Base-by-base conservation (phyloP, 2,888 invertebrate genomes). In the Stenurella melanura region DNA sequence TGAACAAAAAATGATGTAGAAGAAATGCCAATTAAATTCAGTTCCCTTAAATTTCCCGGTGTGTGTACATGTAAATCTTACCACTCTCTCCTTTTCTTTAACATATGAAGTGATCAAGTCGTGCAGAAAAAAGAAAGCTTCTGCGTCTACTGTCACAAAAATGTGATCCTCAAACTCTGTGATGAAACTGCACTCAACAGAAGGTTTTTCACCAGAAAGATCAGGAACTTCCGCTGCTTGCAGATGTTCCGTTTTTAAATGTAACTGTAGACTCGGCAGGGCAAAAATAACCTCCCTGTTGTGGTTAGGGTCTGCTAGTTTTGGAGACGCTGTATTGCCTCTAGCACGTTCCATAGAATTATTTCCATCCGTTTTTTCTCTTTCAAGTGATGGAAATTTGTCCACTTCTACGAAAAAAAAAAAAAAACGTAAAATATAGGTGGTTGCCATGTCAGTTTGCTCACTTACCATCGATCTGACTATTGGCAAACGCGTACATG, bases 141-240 rank as follows among this genome's bases (percentile, higher is more conserved):
- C 98, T 0, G 98, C 98, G 90, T 99, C 97, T 80, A 98, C 98
- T 0, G 98, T 97, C 78, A 98, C 98, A 90, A 97, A 98, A 86
- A 99, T 98, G 89, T 98, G 98, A 90, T 98, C 98, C 88, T 98
- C 98, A 90, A 99, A 99, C 90, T 99, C 98, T 1, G 98, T 98
- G 78, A 98, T 97, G 90, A 99, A 98, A 89, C 97, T 97, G 91
- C 98, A 98, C 85, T 97, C 96, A 38, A 99, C 98, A 68, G 94
- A 92, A 1, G 98, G 97, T 88, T 96, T 97, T 73, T 93, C 93
- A 83, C 93, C 95, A 89, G 87, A 92, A 19, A 92, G 90, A 83
- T 93, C 94, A 42, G 96, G 96, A 71, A 95, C 93, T 70, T 90
- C 89, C 34, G 93, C 92, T 0, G 94, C 93, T 90, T 98, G 98